Evolutionary conservation across 2,888 invertebrate species (phyloP).

Genomic region (Athalia circularis): DNA sequence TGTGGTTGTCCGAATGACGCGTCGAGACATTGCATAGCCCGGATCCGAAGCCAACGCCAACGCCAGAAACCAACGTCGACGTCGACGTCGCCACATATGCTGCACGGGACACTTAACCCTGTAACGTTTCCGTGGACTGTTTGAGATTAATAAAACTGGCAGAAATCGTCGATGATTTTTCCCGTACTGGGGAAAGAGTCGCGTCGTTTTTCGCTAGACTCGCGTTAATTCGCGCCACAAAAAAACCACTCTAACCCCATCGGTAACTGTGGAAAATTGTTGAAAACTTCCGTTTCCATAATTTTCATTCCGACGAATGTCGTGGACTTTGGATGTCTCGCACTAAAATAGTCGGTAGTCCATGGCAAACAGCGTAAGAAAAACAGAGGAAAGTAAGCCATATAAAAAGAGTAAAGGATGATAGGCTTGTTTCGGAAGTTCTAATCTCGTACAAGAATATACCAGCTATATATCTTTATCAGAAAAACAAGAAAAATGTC

Average conservation of each 20-base stretch:
- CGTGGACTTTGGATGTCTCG: too few species aligned
- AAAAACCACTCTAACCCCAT: too few species aligned
- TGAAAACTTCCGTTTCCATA: too few species aligned
- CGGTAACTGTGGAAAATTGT: too few species aligned
- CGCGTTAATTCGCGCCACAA: neutral
- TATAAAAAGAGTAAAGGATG: neutral
- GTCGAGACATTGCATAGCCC: too few species aligned
- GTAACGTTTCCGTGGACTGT: constrained; percentile 57
- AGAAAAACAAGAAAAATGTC: constrained; percentile 28
- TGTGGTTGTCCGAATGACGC: too few species aligned
- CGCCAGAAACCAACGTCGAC: constrained; percentile 24
- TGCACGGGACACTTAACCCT: constrained; percentile 15
- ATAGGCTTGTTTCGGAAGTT: constrained; percentile 5
- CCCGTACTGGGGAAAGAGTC: too few species aligned
- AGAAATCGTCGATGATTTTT: constrained; percentile 26
- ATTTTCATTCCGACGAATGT: too few species aligned
- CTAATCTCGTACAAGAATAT: constrained; percentile 5
- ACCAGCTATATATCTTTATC: neutral
- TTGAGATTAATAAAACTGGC: constrained; percentile 60
- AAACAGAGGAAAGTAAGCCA: neutral
- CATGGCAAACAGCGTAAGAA: neutral
- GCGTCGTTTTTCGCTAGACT: constrained; percentile 1
- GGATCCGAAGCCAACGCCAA: constrained; percentile 16
- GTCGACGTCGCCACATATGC: constrained; percentile 19
- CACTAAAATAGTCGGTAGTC: too few species aligned